Evolutionary conservation across 2,888 invertebrate species (phyloP), one percentile per base, ranked within the genome.

Genomic region (Slavum lentiscoides): DNA sequence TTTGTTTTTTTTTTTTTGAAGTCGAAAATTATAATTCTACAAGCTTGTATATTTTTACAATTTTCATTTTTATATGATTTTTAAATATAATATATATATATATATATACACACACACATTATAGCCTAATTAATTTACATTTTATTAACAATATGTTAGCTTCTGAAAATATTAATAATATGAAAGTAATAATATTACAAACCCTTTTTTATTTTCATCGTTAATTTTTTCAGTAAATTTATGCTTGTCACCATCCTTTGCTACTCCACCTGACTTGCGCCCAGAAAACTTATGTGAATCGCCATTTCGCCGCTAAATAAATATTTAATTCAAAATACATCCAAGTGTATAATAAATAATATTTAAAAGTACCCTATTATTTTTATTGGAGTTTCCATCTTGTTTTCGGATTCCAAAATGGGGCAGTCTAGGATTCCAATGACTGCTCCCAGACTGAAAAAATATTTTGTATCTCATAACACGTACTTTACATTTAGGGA

Each of bases 141-240:
- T 43, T 43, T 9, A 9, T 4, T 43, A 30, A 1, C 1, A 43
- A 43, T 43, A 43, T 5, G 11, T 43, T 6, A 43, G 11, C 11
- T 7, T 7, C 1, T 43, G 7, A 43, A 43, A 9, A 43, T 43
- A 11, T 49, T 49, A 49, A 49, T 2, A 1, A 15, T 49, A 49
- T 13, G 11, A 49, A 49, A 2, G 49, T 13, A 49, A 49, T 49
- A 49, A 15, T 49, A 49, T 30, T 69, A n/a, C 30, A 9, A 58
- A 80, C 80, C 80, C 64, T 80, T 80, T 72, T n/a, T 80, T 80
- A 11, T 66, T 80, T 72, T 80, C 80, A 64, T 80, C 70, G 58
- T 72, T 72, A 19, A 70, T 15, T 72, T 80, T 80, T 21, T 70
- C 62, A n/a, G 23, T 11, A 39, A 64, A 72, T 80, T 80, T 80